Percentiles rank a stretch among this genome's conserved stretches.
phyloP scores from a whole-genome alignment of 2,888 invertebrate species.

The Muschampia plurimacula region DNA sequence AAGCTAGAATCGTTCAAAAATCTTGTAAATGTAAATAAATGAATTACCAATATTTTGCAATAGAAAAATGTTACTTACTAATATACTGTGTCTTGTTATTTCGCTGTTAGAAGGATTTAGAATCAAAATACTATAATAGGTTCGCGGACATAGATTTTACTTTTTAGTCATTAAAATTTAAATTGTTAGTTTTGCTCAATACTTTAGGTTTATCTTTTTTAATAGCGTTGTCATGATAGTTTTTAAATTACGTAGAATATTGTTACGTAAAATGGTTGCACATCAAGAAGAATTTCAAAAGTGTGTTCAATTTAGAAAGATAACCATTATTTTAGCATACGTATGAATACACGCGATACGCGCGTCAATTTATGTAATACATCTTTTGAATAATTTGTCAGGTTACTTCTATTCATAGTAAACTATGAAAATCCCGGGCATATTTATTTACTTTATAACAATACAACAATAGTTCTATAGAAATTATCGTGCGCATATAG shows the following conservation, averaged over 20 bases:
- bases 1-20: constrained; percentile 5
- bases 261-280: constrained; percentile 24
- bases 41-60: constrained; percentile 22
- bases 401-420: not conserved
- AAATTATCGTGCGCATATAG: too few relatives aligned
- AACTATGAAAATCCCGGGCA: not conserved
- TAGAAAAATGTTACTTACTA: not conserved
- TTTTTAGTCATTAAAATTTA: constrained; percentile 19
- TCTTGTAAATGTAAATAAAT: constrained; percentile 8
- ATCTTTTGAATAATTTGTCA: not conserved
- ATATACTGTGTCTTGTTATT: constrained; percentile 6
- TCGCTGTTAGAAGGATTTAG: constrained; percentile 19
- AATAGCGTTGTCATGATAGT: constrained; percentile 28
- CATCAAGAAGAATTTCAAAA: constrained; percentile 20
- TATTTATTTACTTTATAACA: not conserved
- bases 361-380: not conserved
- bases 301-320: constrained; percentile 4
- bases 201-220: constrained; percentile 40
- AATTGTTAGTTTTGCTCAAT: constrained; percentile 46
- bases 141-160: constrained; percentile 15
- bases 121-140: constrained; percentile 3
- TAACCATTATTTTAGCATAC: not conserved
- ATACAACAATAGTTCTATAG: too few relatives aligned
- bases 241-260: constrained; percentile 10
- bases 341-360: not conserved